phyloP scores from a whole-genome alignment of 2,113 vertebrate genomes.

The Colius striatus region DNA sequence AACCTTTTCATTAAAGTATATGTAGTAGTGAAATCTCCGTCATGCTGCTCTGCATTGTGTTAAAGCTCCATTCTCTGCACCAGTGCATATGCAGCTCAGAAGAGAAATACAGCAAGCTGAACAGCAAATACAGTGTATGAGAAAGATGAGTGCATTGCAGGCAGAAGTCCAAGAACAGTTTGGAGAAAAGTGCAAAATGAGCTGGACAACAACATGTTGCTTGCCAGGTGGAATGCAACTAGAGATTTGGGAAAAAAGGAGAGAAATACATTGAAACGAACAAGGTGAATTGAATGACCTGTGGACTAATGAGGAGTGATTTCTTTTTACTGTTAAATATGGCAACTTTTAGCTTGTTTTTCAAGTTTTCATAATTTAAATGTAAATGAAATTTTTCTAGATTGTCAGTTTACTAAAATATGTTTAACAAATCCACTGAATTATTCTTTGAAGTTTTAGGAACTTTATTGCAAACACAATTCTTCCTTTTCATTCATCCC shows the following conservation, averaged over 20 bases:
- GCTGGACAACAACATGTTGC: not conserved
- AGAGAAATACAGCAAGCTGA: not conserved
- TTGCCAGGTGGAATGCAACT: not conserved
- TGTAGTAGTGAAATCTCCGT: not conserved
- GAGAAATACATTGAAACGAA: not conserved
- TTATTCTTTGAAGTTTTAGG: not conserved
- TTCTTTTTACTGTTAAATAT: not conserved
- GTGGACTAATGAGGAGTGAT: not conserved
- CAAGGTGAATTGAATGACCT: not conserved
- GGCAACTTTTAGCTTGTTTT: not conserved
- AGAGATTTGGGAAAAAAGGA: not conserved
- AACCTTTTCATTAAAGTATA: not conserved
- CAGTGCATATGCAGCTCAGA: not conserved
- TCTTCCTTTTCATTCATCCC: not conserved
- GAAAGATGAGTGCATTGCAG: not conserved
- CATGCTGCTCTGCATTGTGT: not conserved
- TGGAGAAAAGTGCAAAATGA: not conserved
- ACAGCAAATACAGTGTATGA: not conserved
- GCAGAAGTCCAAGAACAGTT: not conserved
- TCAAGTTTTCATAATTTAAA: conserved; percentile 24
- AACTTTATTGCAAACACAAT: not conserved
- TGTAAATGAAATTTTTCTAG: not conserved
- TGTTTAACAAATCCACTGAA: not conserved
- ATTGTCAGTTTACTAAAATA: not conserved
- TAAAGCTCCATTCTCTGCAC: not conserved